Evolutionary conservation across 2,797 vertebrate species (phyloP), one percentile per base, ranked within the genome.

Genomic region (Cichlasoma orientale): DNA sequence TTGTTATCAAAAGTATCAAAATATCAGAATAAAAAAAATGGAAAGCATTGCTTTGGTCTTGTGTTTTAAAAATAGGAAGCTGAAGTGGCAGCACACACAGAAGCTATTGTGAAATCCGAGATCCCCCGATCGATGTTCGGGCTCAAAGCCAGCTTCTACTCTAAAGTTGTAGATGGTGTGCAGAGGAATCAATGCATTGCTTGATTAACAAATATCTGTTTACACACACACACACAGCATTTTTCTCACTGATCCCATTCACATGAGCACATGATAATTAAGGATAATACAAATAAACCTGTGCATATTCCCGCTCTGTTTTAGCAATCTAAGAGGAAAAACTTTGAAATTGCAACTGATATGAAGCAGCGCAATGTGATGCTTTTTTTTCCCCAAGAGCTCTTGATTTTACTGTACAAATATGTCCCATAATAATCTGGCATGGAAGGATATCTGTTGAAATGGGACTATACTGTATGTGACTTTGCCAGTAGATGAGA

Each of bases 41-140:
- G 31, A 81, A 80, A 78, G 72, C 23, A 12, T 11, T 80, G 61
- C 59, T 78, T 78, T 50, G 25, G 69, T 77, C 33, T 11, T 74
- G 69, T 61, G 52, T 68, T 86, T 56, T 83, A 73, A 84, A 83
- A 84, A 82, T 77, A 79, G 59, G 74, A 44, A 54, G 27, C 57
- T 41, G 75, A 88, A 80, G 70, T 79, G 74, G 77, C 72, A 47
- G n/a, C 53, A 33, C 57, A 88, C 71, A 75, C 72, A 74, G 74
- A 89, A 84, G 73, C 83, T 81, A 55, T 84, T 87, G 80, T 90
- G 92, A 86, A 91, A 93, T 83, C 61, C 29, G 74, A 92, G 83
- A 83, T 41, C 70, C 44, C 57, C 11, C 13, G 25, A 86, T 90
- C 82, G 21, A 90, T 92, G 57, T 50, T 52, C 50, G 29, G 88